Percentiles rank a stretch among this genome's conserved stretches.
Conservation (phyloP, 2,113 vertebrate genomes). For the Kobus ellipsiprymnus region DNA sequence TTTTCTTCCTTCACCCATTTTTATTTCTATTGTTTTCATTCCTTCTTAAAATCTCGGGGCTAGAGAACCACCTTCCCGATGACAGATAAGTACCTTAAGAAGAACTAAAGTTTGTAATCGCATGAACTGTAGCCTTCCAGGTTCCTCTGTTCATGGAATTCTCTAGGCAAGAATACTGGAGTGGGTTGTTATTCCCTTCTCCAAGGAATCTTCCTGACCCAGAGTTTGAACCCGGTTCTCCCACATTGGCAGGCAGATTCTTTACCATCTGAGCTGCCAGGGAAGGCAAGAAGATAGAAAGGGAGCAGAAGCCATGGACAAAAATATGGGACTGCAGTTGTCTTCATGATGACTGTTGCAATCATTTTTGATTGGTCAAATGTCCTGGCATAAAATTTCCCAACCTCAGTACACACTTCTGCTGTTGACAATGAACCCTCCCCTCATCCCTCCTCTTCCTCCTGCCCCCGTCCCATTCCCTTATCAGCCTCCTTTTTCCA, state of each 20-base stretch:
- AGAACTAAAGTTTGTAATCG: background rate
- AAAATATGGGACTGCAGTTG: background rate
- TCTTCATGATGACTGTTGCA: background rate
- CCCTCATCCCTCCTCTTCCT: background rate
- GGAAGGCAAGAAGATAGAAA: background rate
- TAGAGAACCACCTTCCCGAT: background rate
- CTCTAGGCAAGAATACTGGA: background rate
- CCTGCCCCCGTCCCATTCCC: background rate
- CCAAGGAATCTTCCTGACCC: background rate
- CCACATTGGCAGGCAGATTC: background rate
- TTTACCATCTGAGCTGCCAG: background rate
- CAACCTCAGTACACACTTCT: background rate
- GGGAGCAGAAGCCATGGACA: background rate
- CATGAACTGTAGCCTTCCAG: background rate
- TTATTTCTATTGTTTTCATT: background rate
- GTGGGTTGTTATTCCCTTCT: background rate
- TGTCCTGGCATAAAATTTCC: background rate
- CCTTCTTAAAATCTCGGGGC: background rate
- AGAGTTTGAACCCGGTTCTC: background rate
- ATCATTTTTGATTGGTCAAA: background rate
- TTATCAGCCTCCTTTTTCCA: background rate
- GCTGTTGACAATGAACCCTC: background rate
- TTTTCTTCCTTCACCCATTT: background rate
- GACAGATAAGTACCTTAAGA: background rate
- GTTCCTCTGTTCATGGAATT: background rate